phyloP scores from a whole-genome alignment of 2,888 invertebrate species.

The Nomada goodeniana region DNA sequence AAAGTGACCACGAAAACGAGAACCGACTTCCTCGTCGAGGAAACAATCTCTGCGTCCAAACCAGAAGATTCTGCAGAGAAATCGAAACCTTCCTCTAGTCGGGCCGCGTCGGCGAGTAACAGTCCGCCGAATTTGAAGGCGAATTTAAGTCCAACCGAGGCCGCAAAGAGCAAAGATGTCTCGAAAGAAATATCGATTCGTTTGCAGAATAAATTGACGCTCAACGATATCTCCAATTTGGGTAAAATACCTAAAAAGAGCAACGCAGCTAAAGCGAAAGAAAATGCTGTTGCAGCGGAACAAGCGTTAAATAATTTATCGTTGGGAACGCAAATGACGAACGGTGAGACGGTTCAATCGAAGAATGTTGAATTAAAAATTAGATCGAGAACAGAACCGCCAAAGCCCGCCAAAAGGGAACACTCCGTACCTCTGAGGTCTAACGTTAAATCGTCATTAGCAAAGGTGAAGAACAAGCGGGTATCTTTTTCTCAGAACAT shows the following conservation, averaged over 20 bases:
- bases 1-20: conserved; percentile 86
- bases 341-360: neutral
- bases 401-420: conserved; percentile 17
- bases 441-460: neutral
- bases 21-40: conserved; percentile 85
- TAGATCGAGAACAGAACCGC: neutral
- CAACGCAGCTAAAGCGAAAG: neutral
- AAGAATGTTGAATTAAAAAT: neutral
- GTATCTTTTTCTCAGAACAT: conserved; percentile 72
- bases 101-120: neutral
- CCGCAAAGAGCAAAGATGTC: neutral
- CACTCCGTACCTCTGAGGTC: conserved; percentile 7
- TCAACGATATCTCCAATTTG: conserved; percentile 2
- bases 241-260: conserved; percentile 24
- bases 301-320: neutral
- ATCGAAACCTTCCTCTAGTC: neutral
- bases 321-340: neutral
- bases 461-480: conserved; percentile 51
- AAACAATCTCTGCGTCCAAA: conserved; percentile 18
- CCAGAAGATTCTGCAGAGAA: conserved; percentile 2
- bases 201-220: conserved; percentile 3
- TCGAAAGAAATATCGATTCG: conserved; percentile 1
- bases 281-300: neutral
- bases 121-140: neutral
- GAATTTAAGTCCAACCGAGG: neutral